These are phyloP conservation scores for Nibea albiflora DNA, from an alignment of 2,113 vertebrate species.

Conservation along the genomic window DNA sequence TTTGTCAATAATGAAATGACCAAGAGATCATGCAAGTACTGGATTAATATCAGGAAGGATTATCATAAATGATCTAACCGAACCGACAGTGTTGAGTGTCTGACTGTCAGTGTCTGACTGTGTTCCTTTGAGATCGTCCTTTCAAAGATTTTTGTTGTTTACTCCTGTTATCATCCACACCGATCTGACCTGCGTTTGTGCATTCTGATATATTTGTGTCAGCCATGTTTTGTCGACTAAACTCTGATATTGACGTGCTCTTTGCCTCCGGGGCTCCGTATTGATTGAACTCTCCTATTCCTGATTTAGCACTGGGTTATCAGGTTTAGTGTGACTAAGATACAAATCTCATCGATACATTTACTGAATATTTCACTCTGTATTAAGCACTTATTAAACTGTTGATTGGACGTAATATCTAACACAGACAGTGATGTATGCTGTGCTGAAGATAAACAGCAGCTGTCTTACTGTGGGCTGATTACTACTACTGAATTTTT, in stretches of 20 bases:
- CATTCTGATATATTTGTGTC: not conserved
- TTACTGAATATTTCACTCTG: constrained; percentile 13
- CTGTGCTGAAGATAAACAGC: not conserved
- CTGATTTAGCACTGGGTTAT: constrained; percentile 31
- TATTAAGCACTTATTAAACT: constrained; percentile 22
- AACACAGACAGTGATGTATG: not conserved
- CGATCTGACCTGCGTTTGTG: constrained; percentile 21
- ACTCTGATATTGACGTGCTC: constrained; percentile 38
- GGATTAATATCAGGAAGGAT: not conserved
- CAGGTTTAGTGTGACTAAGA: constrained; percentile 33
- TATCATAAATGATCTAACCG: not conserved
- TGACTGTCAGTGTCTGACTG: not conserved
- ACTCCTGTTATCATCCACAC: not conserved
- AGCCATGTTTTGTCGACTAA: constrained; percentile 30
- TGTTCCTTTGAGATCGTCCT: not conserved
- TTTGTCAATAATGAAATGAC: not conserved
- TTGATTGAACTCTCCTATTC: constrained; percentile 40
- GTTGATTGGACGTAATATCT: constrained; percentile 15
- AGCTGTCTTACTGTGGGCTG: not conserved
- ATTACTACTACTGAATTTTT: not conserved
- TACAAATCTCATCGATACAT: constrained; percentile 9
- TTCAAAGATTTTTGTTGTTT: constrained; percentile 9
- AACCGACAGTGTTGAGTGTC: too few species aligned
- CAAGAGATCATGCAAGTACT: not conserved
- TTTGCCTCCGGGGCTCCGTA: constrained; percentile 36